Base-by-base conservation (phyloP, 2,113 vertebrate species). In the Eclectus roratus region DNA sequence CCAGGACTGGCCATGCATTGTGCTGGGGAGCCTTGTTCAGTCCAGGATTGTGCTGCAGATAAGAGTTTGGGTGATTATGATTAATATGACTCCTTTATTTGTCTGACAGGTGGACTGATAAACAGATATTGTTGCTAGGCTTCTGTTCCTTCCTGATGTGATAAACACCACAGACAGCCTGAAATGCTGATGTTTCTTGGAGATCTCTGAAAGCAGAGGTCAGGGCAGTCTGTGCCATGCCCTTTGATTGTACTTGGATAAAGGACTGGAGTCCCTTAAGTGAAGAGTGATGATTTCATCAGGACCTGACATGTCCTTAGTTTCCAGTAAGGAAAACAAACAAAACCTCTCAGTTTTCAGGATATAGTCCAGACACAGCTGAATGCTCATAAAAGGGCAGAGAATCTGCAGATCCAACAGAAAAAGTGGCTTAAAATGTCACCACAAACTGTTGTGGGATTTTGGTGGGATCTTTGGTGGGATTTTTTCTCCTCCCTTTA, bases 261-360 rank as follows among this genome's bases (percentile, higher is more conserved):
- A 91, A 80, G 63, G 68, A 68, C 88, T 89, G 35, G 20, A 47
- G 68, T 53, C 52, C 68, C 86, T 74, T 25, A 63, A 89, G 71
- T 56, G 76, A 73, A 61, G 56, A 85, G 56, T 52, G 61, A 61
- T 80, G 84, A 71, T 79, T 91, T 86, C 85, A 93, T 71, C 46
- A 16, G 33, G 71, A 41, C 61, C 33, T 85, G 80, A 66, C 84
- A 56, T 27, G 72, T 86, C 93, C 84, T 86, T 71, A 39, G 52
- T 71, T 91, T 79, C 77, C 89, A 89, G 50, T 33, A 80, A 76
- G 68, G 64, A 89, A 89, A 92, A 80, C 81, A 88, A 96, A 94
- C 91, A 89, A 80, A 93, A 83, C 41, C 89, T 92, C 46, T 6
- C 37, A 6, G 56, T 83, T 76, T 52, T n/a, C 41, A 86, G 66